Evolutionary conservation across 2,888 invertebrate genomes (phyloP).

Genomic region (Gisinianus flammeolus): DNA sequence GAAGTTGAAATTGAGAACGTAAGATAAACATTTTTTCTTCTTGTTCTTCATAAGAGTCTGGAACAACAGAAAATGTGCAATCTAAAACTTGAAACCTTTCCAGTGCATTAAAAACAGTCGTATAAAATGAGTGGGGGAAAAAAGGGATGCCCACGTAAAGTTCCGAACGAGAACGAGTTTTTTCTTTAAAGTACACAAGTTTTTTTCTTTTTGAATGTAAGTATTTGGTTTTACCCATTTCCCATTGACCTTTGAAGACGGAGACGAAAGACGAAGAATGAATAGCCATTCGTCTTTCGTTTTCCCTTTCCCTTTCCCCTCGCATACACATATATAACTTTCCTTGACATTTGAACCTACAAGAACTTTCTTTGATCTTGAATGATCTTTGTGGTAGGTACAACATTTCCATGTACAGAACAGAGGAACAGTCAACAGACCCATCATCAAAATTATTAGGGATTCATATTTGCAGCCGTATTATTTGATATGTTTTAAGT

Average conservation of each 20-base stretch:
- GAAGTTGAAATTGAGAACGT: no score
- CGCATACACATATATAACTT: constrained; percentile 7
- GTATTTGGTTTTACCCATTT: background rate
- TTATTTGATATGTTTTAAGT: background rate
- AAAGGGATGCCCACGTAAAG: background rate
- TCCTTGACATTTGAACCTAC: constrained; percentile 36
- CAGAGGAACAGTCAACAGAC: background rate
- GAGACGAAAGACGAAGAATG: no score
- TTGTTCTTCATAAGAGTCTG: no score
- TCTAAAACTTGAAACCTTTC: background rate
- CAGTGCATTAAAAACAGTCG: no score
- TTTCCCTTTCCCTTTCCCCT: background rate
- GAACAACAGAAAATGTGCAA: background rate
- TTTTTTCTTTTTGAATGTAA: background rate
- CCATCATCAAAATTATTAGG: background rate
- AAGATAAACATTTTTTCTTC: no score
- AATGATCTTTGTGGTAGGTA: background rate
- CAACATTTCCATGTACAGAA: background rate
- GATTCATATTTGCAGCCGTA: background rate
- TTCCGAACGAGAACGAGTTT: background rate
- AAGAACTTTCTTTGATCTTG: constrained; percentile 35
- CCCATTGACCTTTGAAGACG: background rate
- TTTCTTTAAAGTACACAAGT: background rate
- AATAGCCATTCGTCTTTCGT: background rate
- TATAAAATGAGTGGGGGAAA: no score